Evolutionary conservation across 1,140 invertebrate species (phyloP).

Genomic region (Wasmannia auropunctata): DNA sequence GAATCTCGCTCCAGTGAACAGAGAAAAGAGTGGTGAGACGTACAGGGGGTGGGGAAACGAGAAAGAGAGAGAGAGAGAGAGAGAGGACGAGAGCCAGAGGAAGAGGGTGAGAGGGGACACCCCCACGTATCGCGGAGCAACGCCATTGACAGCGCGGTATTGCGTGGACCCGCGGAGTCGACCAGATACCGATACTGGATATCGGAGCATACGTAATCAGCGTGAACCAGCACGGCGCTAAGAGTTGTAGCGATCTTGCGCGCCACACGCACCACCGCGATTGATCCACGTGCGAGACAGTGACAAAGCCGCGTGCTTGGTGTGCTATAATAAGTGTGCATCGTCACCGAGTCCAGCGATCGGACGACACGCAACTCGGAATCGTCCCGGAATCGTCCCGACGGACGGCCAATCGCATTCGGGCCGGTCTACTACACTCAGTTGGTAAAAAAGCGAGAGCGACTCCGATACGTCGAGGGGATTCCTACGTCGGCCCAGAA

Average conservation of each 20-base stretch:
- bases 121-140: slow-evolving; percentile 46
- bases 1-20: slow-evolving; percentile 46
- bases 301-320: background rate
- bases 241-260: background rate
- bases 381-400: slow-evolving; percentile 64
- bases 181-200: background rate
- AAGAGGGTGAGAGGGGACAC: background rate
- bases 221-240: slow-evolving; percentile 35
- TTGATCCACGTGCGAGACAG: slow-evolving; percentile 61
- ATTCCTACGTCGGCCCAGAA: slow-evolving; percentile 50
- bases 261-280: slow-evolving; percentile 38
- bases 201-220: slow-evolving; percentile 14
- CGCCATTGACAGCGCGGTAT: slow-evolving; percentile 56
- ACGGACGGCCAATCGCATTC: slow-evolving; percentile 64
- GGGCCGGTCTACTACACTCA: slow-evolving; percentile 63
- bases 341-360: slow-evolving; percentile 50
- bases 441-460: slow-evolving; percentile 71
- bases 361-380: slow-evolving; percentile 56
- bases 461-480: slow-evolving; percentile 69
- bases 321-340: too few species aligned
- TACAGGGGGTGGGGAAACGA: background rate
- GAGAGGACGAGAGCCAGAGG: background rate
- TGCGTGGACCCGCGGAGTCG: slow-evolving; percentile 23
- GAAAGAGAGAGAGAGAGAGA: too few species aligned
- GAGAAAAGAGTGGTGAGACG: background rate